Base-by-base conservation (phyloP, 2,888 invertebrate genomes). In the Patella caerulea region DNA sequence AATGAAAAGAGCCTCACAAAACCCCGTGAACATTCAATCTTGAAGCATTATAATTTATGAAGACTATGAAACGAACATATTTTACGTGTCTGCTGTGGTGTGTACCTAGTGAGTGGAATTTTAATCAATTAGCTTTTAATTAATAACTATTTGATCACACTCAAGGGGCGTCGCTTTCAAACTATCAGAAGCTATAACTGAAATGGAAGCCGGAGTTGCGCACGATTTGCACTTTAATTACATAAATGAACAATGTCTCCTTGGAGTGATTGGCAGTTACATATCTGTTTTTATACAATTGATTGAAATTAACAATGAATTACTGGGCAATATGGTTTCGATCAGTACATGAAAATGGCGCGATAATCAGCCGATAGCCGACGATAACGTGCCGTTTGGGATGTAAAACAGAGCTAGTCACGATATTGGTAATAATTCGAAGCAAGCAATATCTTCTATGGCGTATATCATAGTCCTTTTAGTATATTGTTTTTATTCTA, bases 281-380 rank as follows among this genome's bases (percentile, higher is more conserved):
- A 65, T 65, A 65, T 65, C 65, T 65, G 65, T 65, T 65, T 65
- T 65, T 65, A 24, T 65, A 65, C 65, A 65, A 65, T 65, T 65
- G 65, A 65, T 65, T 19, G 65, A 65, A 65, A 65, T 65, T 65
- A 65, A 24, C 65, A 65, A 65, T 65, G 24, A n/a, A 65, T 65
- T 65, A 65, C 24, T 24, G 24, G 65, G 65, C 65, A 65, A 65
- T 65, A 65, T 65, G 65, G 65, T 24, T 24, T 19, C 24, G 65
- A 65, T 65, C 65, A 65, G 19, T 24, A 65, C 65, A 65, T 24
- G 65, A 65, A 65, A 65, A 65, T 65, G 65, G 65, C 65, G 65
- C 65, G 65, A 65, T 65, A 65, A 65, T 65, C 65, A 65, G 65
- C 24, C 24, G 65, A 65, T 65, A 65, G 65, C 65, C 19, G 65